Evolutionary conservation across 2,888 invertebrate genomes (phyloP).

Genomic region (Phrixothrix hirtus): DNA sequence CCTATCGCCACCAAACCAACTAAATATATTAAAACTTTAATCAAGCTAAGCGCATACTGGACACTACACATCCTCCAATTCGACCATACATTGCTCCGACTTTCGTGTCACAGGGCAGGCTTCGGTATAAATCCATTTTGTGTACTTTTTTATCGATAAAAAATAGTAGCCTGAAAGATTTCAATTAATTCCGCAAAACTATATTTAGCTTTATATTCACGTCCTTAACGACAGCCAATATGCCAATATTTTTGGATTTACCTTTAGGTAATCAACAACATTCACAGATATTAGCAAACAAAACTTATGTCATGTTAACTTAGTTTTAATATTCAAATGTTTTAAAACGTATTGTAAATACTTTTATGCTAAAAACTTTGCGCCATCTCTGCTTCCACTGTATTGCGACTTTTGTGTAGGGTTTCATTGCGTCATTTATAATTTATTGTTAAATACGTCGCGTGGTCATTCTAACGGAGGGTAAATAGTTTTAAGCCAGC

Average conservation of each 20-base stretch:
- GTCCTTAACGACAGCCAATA: no score
- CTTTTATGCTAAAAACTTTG: not conserved
- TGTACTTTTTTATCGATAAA: no score
- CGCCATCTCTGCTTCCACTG: constrained; percentile 16
- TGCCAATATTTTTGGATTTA: no score
- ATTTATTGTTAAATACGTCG: constrained; percentile 33
- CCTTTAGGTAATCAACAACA: no score
- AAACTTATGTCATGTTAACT: not conserved
- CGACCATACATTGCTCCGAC: constrained; percentile 6
- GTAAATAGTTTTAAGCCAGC: constrained; percentile 35
- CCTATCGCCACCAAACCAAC: constrained; percentile 28
- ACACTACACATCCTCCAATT: constrained; percentile 9
- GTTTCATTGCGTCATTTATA: constrained; percentile 28
- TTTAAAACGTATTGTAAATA: no score
- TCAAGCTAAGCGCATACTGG: constrained; percentile 35
- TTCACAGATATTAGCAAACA: not conserved
- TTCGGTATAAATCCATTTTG: no score
- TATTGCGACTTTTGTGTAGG: constrained; percentile 25
- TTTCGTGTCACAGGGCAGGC: constrained; percentile 6
- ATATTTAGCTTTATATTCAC: no score
- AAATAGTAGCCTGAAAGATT: no score
- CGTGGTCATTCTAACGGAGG: constrained; percentile 31
- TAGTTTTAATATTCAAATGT: no score
- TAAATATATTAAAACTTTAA: constrained; percentile 40
- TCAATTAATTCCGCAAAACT: no score